Conservation (phyloP, 2,888 invertebrate species). For the Bruchidius siliquastri region DNA sequence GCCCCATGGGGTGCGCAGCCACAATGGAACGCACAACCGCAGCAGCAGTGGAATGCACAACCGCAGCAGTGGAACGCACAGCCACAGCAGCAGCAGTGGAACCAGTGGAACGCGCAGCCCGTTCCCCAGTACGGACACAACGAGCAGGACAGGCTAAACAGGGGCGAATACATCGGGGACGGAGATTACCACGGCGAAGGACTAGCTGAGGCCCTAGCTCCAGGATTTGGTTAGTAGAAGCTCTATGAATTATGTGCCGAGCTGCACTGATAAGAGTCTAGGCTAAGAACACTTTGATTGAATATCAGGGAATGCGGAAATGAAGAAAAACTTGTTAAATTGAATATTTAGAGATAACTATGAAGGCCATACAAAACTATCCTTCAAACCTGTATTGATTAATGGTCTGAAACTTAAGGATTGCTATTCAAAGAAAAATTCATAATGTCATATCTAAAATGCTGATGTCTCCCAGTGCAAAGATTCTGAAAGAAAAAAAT, state of each 20-base stretch:
- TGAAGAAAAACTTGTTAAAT: too few relatives aligned
- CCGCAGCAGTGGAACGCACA: constrained; percentile 17
- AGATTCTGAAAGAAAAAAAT: too few relatives aligned
- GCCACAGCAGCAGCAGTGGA: constrained; percentile 14
- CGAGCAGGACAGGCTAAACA: constrained; percentile 33
- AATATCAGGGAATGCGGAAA: too few relatives aligned
- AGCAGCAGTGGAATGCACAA: constrained; percentile 21
- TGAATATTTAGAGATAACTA: too few relatives aligned
- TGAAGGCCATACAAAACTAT: too few relatives aligned
- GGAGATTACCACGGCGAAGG: constrained; percentile 48
- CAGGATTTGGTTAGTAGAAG: constrained; percentile 26
- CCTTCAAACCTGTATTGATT: too few relatives aligned
- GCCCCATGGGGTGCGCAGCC: constrained; percentile 27
- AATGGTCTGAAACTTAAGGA: too few relatives aligned
- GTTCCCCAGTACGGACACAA: constrained; percentile 34
- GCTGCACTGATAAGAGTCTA: too few relatives aligned
- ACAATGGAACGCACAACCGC: constrained; percentile 20
- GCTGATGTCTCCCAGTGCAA: too few relatives aligned
- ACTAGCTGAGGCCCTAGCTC: constrained; percentile 44
- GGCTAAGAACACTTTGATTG: too few relatives aligned
- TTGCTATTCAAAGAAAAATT: too few relatives aligned
- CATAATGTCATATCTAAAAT: too few relatives aligned
- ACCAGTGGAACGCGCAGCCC: constrained; percentile 18
- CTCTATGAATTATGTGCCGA: neutral
- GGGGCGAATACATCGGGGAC: constrained; percentile 43